These are phyloP conservation scores for Aspidapion aeneum DNA, from an alignment of 2,888 invertebrate genomes.

Conservation along the genomic window DNA sequence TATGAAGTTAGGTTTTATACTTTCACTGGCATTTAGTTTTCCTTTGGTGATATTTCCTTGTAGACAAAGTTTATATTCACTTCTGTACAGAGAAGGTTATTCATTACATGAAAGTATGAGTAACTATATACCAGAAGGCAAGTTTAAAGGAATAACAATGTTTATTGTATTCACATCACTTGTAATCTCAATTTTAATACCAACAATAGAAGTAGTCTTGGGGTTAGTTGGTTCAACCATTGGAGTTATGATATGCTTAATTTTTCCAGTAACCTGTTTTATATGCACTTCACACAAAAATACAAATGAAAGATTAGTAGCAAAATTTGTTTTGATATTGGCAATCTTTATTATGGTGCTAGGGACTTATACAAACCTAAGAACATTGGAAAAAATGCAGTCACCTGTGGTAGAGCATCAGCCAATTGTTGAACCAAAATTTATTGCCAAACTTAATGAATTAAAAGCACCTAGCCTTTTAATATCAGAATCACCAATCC, in stretches of 20 bases:
- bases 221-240: conserved; percentile 94
- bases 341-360: conserved; percentile 87
- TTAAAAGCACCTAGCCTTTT: conserved; percentile 2
- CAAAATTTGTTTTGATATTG: conserved; percentile 76
- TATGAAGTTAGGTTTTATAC: conserved; percentile 91
- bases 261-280: conserved; percentile 90
- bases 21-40: conserved; percentile 94
- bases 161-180: conserved; percentile 74
- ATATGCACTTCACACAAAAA: conserved; percentile 79
- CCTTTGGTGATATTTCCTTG: conserved; percentile 97
- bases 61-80: conserved; percentile 87
- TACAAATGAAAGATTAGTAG: conserved; percentile 77
- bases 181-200: conserved; percentile 79
- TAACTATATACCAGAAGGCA: conserved; percentile 76
- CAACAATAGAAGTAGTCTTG: conserved; percentile 91
- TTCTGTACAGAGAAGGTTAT: conserved; percentile 77
- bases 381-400: conserved; percentile 50
- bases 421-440: background rate
- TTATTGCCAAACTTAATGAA: conserved; percentile 7
- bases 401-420: conserved; percentile 47
- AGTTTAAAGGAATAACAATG: conserved; percentile 81
- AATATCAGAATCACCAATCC: background rate
- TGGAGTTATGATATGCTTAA: conserved; percentile 88
- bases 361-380: conserved; percentile 86
- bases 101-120: conserved; percentile 57